phyloP scores from a whole-genome alignment of 64 coral and sea anemone genomes.

The Stichodactyla mertensii region DNA sequence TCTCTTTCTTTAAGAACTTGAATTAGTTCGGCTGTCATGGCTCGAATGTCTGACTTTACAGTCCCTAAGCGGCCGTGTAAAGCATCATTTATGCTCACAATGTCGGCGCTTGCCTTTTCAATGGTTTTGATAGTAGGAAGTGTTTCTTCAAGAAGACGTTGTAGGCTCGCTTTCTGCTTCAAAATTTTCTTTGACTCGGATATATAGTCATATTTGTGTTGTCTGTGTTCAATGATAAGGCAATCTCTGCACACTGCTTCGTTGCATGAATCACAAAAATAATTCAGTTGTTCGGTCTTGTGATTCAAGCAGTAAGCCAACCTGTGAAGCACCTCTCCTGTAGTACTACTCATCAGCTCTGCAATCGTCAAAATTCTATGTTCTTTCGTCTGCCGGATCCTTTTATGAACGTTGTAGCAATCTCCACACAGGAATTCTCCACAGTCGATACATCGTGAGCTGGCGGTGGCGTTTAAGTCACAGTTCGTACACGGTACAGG shows the following conservation, averaged over 20 bases:
- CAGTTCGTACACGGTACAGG: conserved; percentile 81
- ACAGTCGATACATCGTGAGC: conserved; percentile 73
- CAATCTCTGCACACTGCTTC: conserved; percentile 79
- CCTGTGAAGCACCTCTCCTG: conserved; percentile 67
- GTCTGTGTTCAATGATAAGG: conserved; percentile 82
- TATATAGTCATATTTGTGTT: conserved; percentile 86
- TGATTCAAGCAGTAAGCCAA: conserved; percentile 70
- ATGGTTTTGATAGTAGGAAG: conserved; percentile 34
- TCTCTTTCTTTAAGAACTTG: conserved; percentile 76
- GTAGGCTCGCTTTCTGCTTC: conserved; percentile 62
- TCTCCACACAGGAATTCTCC: conserved; percentile 87
- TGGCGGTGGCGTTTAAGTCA: conserved; percentile 55
- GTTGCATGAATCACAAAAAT: conserved; percentile 79
- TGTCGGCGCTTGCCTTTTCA: conserved; percentile 58
- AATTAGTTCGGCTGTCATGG: conserved; percentile 51
- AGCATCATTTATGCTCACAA: conserved; percentile 49
- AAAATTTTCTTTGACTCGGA: conserved; percentile 75
- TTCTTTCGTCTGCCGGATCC: conserved; percentile 86
- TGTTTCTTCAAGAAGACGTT: conserved; percentile 53
- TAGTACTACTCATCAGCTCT: conserved; percentile 79
- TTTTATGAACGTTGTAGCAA: conserved; percentile 78
- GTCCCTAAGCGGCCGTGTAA: conserved; percentile 51
- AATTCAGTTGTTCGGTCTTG: conserved; percentile 59
- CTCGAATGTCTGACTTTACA: conserved; percentile 60
- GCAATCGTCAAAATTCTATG: conserved; percentile 76